Evolutionary conservation across 2,797 vertebrate genomes (phyloP).

Genomic region (Schizopygopsis malacanthus): DNA sequence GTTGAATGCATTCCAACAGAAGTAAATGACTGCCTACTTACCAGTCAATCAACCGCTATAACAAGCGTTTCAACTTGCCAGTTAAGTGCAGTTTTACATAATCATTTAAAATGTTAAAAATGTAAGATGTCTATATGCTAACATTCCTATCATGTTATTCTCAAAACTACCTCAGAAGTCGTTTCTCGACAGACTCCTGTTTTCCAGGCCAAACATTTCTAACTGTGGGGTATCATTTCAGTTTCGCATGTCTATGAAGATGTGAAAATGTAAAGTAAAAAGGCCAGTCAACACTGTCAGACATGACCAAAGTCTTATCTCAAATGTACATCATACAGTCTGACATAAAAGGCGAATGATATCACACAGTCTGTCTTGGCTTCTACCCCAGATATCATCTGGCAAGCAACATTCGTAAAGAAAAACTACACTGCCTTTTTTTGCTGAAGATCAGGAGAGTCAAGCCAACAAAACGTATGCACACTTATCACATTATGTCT

Average conservation of each 20-base stretch:
- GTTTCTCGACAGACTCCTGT: not conserved
- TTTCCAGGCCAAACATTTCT: not conserved
- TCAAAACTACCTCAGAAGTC: not conserved
- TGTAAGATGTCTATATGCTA: not conserved
- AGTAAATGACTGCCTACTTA: too few species aligned
- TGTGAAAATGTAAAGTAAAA: not conserved
- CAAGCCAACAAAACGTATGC: conserved; percentile 34
- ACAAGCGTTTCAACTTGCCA: too few species aligned
- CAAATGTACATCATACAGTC: not conserved
- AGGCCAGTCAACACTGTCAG: not conserved
- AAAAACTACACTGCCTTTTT: not conserved
- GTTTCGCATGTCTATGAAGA: not conserved
- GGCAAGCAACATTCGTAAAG: not conserved
- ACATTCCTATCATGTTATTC: not conserved
- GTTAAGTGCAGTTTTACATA: not conserved
- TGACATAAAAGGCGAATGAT: not conserved
- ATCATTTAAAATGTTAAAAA: not conserved
- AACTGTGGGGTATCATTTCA: not conserved
- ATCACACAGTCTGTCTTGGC: conserved; percentile 7
- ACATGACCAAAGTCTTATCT: not conserved
- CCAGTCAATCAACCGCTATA: too few species aligned
- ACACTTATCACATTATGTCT: conserved; percentile 41
- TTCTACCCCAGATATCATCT: conserved; percentile 24
- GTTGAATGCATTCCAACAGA: not conserved
- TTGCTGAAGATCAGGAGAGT: not conserved